A percentile compares a stretch with the other conserved stretches of the same genome.
Conservation (phyloP, 2,113 vertebrate genomes). For the Jacana jacana region DNA sequence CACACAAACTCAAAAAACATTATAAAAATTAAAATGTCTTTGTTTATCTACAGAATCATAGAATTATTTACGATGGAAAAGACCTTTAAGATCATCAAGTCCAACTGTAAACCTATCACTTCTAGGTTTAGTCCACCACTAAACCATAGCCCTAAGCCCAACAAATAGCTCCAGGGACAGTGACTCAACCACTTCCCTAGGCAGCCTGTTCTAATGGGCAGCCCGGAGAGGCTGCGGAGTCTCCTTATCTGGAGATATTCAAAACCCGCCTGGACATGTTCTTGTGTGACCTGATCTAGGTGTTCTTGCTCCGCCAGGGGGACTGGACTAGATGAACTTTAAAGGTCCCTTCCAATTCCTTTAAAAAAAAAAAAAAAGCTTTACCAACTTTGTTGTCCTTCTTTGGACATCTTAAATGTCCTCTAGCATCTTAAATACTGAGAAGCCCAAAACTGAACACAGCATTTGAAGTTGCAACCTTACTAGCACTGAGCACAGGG, state of each 20-base stretch:
- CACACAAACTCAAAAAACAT: background rate
- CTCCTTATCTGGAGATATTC: no score
- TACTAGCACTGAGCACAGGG: background rate
- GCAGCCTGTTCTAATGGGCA: no score
- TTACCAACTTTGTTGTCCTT: background rate
- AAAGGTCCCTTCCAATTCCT: no score
- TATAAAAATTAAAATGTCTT: background rate
- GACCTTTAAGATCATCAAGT: background rate
- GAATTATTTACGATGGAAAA: background rate
- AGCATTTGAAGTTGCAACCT: fast-evolving
- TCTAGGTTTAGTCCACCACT: background rate
- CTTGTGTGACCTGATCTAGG: no score
- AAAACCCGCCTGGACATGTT: no score
- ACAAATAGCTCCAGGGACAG: background rate
- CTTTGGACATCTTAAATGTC: background rate
- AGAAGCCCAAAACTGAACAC: background rate
- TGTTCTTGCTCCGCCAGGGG: no score
- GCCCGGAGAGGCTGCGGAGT: no score
- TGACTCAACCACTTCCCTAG: background rate
- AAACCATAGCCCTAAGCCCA: background rate
- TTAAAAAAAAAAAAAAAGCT: no score
- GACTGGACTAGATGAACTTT: no score
- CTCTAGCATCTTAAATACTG: background rate
- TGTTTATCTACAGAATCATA: background rate
- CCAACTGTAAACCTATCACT: background rate